Conservation (phyloP, 2,888 invertebrate genomes). For the Harpalus rufipes region DNA sequence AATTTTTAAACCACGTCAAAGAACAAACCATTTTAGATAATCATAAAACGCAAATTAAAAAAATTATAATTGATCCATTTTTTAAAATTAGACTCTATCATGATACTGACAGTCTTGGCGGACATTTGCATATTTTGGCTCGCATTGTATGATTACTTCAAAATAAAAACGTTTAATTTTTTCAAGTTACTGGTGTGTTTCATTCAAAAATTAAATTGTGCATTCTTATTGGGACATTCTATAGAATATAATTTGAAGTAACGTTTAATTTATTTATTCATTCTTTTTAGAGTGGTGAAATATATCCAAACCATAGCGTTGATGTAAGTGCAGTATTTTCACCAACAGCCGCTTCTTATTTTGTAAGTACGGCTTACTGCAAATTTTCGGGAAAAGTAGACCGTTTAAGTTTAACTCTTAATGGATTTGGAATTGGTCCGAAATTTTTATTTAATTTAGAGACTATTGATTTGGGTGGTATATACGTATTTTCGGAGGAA, state of each 20-base stretch:
- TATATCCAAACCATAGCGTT: slow-evolving; percentile 80
- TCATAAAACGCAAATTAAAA: no score
- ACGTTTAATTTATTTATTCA: background rate
- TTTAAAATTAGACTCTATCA: no score
- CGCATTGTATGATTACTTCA: no score
- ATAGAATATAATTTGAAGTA: slow-evolving; percentile 12
- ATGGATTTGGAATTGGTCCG: slow-evolving; percentile 81
- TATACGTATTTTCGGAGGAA: slow-evolving; percentile 81
- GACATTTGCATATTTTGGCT: no score
- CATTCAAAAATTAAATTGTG: no score
- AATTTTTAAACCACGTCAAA: no score
- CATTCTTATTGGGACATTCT: no score
- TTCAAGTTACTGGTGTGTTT: no score
- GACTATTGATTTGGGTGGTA: slow-evolving; percentile 79
- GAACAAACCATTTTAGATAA: no score
- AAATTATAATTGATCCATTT: no score
- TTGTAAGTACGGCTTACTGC: slow-evolving; percentile 79
- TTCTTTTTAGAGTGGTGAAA: slow-evolving; percentile 78
- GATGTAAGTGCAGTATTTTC: slow-evolving; percentile 80
- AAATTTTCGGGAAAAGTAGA: slow-evolving; percentile 80
- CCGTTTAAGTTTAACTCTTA: slow-evolving; percentile 79
- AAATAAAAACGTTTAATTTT: no score
- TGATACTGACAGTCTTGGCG: no score
- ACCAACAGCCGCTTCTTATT: slow-evolving; percentile 79
- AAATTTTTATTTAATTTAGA: slow-evolving; percentile 79